Evolutionary conservation across 2,888 invertebrate species (phyloP).

Genomic region (Callyntrura guangdongensis): DNA sequence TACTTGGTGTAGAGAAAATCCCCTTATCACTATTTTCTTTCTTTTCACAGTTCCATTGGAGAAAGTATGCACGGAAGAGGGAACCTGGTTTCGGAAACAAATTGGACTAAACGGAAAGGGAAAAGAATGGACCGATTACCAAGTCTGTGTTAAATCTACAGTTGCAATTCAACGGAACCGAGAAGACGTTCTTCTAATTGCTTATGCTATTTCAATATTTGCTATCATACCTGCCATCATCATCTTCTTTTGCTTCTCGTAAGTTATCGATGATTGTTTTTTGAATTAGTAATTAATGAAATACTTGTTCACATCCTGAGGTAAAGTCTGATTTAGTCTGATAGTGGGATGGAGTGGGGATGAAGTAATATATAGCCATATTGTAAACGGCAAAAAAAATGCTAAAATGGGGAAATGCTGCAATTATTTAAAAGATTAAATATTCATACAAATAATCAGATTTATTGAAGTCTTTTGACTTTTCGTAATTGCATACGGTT

Average conservation of each 20-base stretch:
- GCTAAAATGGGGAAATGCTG: no score
- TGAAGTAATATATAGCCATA: no score
- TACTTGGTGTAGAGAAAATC: neutral
- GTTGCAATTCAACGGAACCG: constrained; percentile 83
- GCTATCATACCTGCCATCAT: constrained; percentile 85
- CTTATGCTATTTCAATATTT: constrained; percentile 85
- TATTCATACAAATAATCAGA: no score
- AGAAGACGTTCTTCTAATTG: constrained; percentile 85
- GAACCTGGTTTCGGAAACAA: constrained; percentile 83
- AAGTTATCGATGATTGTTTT: constrained; percentile 80
- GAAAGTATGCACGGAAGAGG: constrained; percentile 84
- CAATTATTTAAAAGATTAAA: no score
- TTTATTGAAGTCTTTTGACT: no score
- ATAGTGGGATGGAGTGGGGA: no score
- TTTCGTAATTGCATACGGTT: no score
- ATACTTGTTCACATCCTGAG: no score
- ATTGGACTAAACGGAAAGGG: no score
- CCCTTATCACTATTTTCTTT: neutral
- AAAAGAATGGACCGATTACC: constrained; percentile 85
- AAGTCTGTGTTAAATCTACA: constrained; percentile 83
- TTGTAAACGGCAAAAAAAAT: no score
- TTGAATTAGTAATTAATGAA: no score
- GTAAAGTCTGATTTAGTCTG: no score
- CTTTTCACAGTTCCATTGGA: constrained; percentile 81
- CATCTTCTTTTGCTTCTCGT: constrained; percentile 86